Conservation (phyloP, 35 echinoderm and acorn worm genomes). For the Patiria miniata region DNA sequence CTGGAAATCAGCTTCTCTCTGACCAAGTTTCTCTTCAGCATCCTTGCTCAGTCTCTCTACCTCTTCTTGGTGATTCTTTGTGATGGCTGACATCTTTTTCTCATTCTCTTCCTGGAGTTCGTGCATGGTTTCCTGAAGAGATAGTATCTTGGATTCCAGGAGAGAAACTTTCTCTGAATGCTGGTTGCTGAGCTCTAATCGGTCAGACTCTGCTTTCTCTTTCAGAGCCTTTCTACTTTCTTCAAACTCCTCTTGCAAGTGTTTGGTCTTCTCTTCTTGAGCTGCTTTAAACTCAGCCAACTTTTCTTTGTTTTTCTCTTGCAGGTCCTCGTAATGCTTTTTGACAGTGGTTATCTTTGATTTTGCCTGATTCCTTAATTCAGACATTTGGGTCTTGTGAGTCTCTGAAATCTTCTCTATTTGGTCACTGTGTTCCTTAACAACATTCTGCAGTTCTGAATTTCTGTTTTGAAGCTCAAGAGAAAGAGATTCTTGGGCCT, state of each 20-base stretch:
- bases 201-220: slow-evolving; percentile 6
- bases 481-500: slow-evolving; percentile 9
- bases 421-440: slow-evolving; percentile 56
- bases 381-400: slow-evolving; percentile 66
- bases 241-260: slow-evolving; percentile 52
- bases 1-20: slow-evolving; percentile 77
- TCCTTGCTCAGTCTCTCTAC: slow-evolving; percentile 2
- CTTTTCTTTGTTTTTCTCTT: slow-evolving; percentile 39
- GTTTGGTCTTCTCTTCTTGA: slow-evolving; percentile 32
- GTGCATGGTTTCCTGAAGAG: slow-evolving; percentile 25
- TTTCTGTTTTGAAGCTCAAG: slow-evolving; percentile 41
- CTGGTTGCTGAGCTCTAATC: slow-evolving; percentile 12
- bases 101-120: slow-evolving; percentile 23
- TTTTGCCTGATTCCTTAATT: slow-evolving; percentile 86
- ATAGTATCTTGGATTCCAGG: slow-evolving; percentile 27
- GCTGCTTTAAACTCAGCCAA: slow-evolving; percentile 50
- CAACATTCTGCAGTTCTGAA: slow-evolving; percentile 56
- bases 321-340: slow-evolving; percentile 63
- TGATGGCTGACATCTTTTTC: slow-evolving; percentile 1
- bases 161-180: slow-evolving; percentile 5
- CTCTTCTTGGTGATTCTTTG: slow-evolving; percentile 33
- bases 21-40: slow-evolving; percentile 45
- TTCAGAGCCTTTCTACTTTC: slow-evolving; percentile 16
- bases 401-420: slow-evolving; percentile 63
- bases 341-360: slow-evolving; percentile 69